Percentiles rank a stretch among this genome's conserved stretches.
Evolutionary conservation across 2,888 invertebrate genomes (phyloP).

Genomic region (Apamea crenata): DNA sequence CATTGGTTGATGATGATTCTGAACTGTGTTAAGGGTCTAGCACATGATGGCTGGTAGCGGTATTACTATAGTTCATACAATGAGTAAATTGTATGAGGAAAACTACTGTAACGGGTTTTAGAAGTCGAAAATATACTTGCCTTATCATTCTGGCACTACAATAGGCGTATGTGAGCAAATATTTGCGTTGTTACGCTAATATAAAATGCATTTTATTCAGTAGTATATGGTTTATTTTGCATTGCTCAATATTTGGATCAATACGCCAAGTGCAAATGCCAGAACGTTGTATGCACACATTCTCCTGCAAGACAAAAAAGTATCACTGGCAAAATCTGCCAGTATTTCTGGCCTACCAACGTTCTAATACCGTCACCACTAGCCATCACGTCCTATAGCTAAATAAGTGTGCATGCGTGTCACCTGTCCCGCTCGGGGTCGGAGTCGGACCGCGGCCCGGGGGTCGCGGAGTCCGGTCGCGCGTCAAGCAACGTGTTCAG

Average conservation of each 20-base stretch:
- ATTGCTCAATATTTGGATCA: neutral
- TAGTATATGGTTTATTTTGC: neutral
- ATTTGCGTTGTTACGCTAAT: neutral
- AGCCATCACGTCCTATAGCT: conserved; percentile 28
- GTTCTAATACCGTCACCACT: conserved; percentile 1
- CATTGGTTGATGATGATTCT: conserved; percentile 52
- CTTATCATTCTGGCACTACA: neutral
- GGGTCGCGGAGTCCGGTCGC: conserved; percentile 89
- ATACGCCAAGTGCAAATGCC: neutral
- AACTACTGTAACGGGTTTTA: neutral
- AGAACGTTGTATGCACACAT: neutral
- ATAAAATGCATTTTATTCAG: neutral
- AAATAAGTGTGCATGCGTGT: conserved; percentile 26
- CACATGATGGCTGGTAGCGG: conserved; percentile 31
- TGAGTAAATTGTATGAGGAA: neutral
- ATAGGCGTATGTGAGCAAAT: neutral
- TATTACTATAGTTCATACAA: conserved; percentile 13
- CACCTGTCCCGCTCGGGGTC: conserved; percentile 84
- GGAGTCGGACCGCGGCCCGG: conserved; percentile 81
- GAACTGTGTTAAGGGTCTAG: conserved; percentile 35
- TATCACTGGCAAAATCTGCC: neutral
- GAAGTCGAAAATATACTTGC: neutral
- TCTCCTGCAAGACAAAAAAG: neutral
- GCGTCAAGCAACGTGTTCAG: conserved; percentile 97
- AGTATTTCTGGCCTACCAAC: neutral